Evolutionary conservation across 2,888 invertebrate species (phyloP), one percentile per base, ranked within the genome.

Genomic region (Eustalomyia histrio): DNA sequence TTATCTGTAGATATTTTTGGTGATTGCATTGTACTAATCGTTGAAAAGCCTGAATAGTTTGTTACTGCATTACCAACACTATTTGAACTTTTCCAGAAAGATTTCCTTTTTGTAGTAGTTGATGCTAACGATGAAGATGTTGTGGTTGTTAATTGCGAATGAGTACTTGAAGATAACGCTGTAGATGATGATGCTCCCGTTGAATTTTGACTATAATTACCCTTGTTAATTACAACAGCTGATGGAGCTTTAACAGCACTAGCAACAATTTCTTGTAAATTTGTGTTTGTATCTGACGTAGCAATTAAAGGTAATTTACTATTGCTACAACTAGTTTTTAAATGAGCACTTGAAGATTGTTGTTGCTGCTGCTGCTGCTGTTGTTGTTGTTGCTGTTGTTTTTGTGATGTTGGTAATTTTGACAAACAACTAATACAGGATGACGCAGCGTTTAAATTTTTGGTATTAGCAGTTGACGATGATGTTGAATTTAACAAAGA

Each of bases 361-460:
- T n/a, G 47, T 39, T 39, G 58, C 43, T n/a, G 29, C 12, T 58
- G 50, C 14, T 64, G 64, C 53, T 68, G 63, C 4, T n/a, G n/a
- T 68, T 47, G 71, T 58, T n/a, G 47, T 39, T 39, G 58, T 53
- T n/a, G 29, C 12, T 58, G 50, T 17, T 64, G 64, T 43, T 68
- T n/a, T n/a, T n/a, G n/a, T n/a, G 65, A 35, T 75, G 78, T 80
- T 39, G 72, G 33, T n/a, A 69, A 80, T 73, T 73, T 65, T 24
- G 57, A 24, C 72, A 76, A 83, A 65, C 74, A 80, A 18, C 52
- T 79, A 67, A 35, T 68, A 43, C 73, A 65, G 47, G 33, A 9
- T 10, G 67, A 24, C 1, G 71, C 10, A 2, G 24, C 17, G 24
- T 18, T 33, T 39, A 63, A 10, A 21, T 39, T 14, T 18, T 17